Evolutionary conservation across 2,888 invertebrate genomes (phyloP).

Genomic region (Xestia ashworthii): DNA sequence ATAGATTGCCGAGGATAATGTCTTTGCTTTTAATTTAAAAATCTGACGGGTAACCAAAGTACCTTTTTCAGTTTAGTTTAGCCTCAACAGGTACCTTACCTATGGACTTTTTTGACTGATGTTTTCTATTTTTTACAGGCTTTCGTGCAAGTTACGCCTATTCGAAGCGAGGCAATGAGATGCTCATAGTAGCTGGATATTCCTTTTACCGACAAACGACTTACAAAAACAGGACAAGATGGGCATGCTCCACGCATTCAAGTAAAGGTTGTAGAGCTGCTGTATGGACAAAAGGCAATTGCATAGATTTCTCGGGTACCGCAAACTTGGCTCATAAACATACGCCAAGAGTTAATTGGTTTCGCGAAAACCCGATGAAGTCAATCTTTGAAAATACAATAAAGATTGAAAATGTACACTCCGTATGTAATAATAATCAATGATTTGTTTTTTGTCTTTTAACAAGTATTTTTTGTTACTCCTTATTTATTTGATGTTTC

Average conservation of each 20-base stretch:
- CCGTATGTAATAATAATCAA: not conserved
- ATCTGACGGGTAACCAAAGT: not conserved
- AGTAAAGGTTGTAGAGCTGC: conserved; percentile 31
- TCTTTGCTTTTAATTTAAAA: not conserved
- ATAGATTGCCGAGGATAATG: not conserved
- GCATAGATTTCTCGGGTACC: not conserved
- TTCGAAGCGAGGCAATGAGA: conserved; percentile 29
- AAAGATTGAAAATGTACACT: conserved; percentile 8
- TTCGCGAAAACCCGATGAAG: not conserved
- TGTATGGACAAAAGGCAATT: not conserved
- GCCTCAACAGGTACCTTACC: not conserved
- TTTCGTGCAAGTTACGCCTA: conserved; percentile 24
- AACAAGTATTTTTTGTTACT: not conserved
- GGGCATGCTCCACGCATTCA: conserved; percentile 38
- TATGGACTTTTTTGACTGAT: not conserved
- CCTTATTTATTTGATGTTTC: not conserved
- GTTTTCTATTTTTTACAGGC: conserved; percentile 2
- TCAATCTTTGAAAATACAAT: not conserved
- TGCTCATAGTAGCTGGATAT: conserved; percentile 33
- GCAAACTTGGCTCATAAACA: conserved; percentile 10
- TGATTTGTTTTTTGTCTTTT: not conserved
- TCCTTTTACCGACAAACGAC: conserved; percentile 16
- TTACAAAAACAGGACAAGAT: conserved; percentile 11
- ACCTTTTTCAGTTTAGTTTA: not conserved
- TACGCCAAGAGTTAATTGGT: conserved; percentile 11